phyloP scores from a whole-genome alignment of 2,888 invertebrate species.

The Physocephala rufipes region DNA sequence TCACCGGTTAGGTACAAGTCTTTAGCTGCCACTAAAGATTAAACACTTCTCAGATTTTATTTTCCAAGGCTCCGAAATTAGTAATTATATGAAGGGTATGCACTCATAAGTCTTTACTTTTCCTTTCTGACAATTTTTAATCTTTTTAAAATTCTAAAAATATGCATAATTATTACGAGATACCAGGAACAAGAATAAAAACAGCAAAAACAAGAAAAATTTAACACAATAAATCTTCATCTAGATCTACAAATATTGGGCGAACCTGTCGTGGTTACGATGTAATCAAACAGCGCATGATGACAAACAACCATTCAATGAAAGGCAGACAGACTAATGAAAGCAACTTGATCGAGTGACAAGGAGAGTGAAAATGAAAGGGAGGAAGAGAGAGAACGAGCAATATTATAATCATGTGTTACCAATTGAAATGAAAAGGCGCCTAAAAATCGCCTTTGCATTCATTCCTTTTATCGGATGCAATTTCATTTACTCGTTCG shows the following conservation, averaged over 20 bases:
- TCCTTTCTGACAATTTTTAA: background rate
- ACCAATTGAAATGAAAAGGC: conserved; percentile 31
- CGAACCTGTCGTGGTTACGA: conserved; percentile 29
- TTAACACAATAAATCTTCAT: conserved; percentile 25
- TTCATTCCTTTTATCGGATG: background rate
- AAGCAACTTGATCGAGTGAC: conserved; percentile 7
- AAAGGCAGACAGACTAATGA: background rate
- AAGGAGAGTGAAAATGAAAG: background rate
- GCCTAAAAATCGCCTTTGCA: conserved; percentile 30
- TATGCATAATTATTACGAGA: background rate
- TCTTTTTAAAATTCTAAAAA: background rate
- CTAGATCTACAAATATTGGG: conserved; percentile 17
- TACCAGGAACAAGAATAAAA: background rate
- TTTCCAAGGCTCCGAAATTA: too few species aligned
- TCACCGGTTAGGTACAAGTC: too few species aligned
- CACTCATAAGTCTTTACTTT: too few species aligned
- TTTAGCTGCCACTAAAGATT: too few species aligned
- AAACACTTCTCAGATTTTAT: too few species aligned
- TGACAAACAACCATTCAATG: conserved; percentile 1
- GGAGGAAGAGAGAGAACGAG: conserved; percentile 1
- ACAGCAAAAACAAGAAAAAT: background rate
- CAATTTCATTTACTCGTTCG: background rate
- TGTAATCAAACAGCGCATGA: background rate
- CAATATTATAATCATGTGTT: conserved; percentile 12
- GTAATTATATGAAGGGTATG: too few species aligned